Base-by-base conservation (phyloP, 2,113 vertebrate genomes). In the Clupea harengus region DNA sequence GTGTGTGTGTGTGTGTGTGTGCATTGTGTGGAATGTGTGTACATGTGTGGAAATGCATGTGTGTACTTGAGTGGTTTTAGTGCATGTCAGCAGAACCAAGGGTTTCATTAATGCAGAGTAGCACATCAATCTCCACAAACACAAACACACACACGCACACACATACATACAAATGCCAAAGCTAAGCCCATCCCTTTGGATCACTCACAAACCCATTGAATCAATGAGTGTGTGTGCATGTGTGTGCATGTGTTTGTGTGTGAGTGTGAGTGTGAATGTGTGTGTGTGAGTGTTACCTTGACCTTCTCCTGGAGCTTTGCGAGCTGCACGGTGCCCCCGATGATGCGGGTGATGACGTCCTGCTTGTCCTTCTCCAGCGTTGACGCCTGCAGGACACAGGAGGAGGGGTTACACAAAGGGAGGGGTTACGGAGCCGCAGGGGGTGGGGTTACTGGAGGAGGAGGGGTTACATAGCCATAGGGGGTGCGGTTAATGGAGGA, bases 271-370 rank as follows among this genome's bases (percentile, higher is more conserved):
- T 50, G 11, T 50, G 60, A 25, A 22, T 67, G 60, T 67, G 60
- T 67, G n/a, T 67, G 60, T 67, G 60, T 67, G 60, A 25, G 60
- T 67, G 60, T 67, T 93, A 99, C 98, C 96, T 97, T 97, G 84
- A 99, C 93, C 84, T 96, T 96, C 88, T 99, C 96, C 90, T 98
- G 94, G 17, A 98, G n/a, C 85, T 92, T 97, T 85, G 95, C 96
- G 22, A 98, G 92, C 80, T 88, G 95, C 17, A 96, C 85, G 0
- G 94, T 96, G 88, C 93, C 94, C 89, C 96, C 93, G 47, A 96
- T 47, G 64, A 96, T 91, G 90, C 91, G 95, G 88, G 93, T 92
- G 50, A 97, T 90, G 86, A 93, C 95, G 6, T 93, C 94, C 0
- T 96, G 89, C 89, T 98, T 99, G 90, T 98, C 96, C 45, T 93